Conservation (phyloP, 2,113 vertebrate genomes). For the Actenoides lindsayi region DNA sequence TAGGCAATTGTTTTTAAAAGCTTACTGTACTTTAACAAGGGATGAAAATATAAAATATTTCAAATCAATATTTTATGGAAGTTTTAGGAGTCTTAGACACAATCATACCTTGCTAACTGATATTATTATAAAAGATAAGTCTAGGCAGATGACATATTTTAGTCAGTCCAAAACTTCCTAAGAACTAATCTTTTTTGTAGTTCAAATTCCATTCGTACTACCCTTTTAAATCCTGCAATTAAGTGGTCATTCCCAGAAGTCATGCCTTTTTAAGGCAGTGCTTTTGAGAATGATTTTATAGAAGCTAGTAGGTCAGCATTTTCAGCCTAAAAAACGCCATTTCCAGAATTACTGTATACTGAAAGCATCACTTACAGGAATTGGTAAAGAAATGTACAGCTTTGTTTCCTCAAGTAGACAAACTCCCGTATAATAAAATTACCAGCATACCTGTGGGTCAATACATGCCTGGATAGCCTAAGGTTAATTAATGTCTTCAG, state of each 20-base stretch:
- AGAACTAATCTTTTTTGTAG: neutral
- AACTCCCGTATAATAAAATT: neutral
- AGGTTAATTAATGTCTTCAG: neutral
- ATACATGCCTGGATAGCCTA: neutral
- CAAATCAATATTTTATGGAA: neutral
- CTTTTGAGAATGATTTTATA: slow-evolving; percentile 2
- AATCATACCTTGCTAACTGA: neutral
- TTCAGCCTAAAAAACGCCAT: neutral
- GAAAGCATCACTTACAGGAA: slow-evolving; percentile 29
- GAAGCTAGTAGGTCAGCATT: neutral
- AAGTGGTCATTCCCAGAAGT: neutral
- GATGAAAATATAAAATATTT: neutral
- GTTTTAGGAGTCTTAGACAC: neutral
- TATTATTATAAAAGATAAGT: neutral
- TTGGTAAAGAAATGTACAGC: neutral
- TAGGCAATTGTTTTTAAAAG: neutral
- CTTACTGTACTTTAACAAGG: neutral
- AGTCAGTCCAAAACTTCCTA: neutral
- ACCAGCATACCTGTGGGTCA: neutral
- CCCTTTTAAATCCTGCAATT: neutral
- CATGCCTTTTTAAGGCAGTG: neutral
- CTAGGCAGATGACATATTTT: neutral
- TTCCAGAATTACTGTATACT: neutral
- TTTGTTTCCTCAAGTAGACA: neutral
- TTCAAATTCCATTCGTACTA: neutral